A percentile compares a stretch with the other conserved stretches of the same genome.
phyloP scores from a whole-genome alignment of 2,797 vertebrate species.

The Gila robusta region DNA sequence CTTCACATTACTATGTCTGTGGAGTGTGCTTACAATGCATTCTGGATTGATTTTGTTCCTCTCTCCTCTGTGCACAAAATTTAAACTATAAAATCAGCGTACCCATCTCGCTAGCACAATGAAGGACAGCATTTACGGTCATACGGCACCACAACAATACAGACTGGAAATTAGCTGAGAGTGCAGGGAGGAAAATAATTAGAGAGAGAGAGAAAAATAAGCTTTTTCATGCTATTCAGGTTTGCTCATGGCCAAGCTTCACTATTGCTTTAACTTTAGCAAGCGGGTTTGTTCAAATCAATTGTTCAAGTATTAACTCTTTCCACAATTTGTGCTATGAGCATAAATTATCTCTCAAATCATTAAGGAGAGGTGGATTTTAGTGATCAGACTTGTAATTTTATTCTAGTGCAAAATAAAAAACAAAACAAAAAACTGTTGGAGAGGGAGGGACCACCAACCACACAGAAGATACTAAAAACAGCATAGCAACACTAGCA shows the following conservation, averaged over 20 bases:
- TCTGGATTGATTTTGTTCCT: conserved; percentile 20
- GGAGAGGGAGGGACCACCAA: too few species aligned
- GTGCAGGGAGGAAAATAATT: neutral
- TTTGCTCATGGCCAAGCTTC: neutral
- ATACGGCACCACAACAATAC: conserved; percentile 55
- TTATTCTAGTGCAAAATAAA: too few species aligned
- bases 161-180: conserved; percentile 52
- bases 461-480: too few species aligned
- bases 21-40: conserved; percentile 27
- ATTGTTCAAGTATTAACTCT: neutral
- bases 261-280: neutral
- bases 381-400: neutral
- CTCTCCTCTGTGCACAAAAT: neutral
- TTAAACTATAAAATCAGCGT: neutral
- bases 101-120: neutral
- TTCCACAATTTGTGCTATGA: neutral
- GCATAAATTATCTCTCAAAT: neutral
- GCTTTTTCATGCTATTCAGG: neutral
- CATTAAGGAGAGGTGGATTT: neutral
- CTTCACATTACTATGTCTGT: neutral
- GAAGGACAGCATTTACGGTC: neutral
- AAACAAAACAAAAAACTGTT: too few species aligned
- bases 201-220: neutral
- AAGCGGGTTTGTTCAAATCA: neutral
- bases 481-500: too few species aligned